Conservation (phyloP, 2,888 invertebrate species). For the Tachina fera region DNA sequence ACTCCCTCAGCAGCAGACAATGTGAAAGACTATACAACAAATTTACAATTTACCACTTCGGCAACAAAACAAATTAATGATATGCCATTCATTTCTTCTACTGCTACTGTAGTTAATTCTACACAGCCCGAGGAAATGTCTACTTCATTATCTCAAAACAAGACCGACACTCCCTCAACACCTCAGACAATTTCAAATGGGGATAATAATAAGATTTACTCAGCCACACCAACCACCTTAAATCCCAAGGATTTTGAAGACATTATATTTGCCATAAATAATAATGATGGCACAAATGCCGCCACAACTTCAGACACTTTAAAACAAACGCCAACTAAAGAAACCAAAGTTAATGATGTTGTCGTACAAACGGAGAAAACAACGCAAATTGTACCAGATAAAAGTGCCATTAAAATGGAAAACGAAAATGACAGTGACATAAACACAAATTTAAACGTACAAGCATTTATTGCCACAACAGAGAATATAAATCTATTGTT, state of each 20-base stretch:
- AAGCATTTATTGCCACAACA: slow-evolving; percentile 36
- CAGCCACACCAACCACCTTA: background rate
- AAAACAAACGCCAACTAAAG: slow-evolving; percentile 28
- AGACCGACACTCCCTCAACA: background rate
- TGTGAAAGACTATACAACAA: background rate
- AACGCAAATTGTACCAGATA: slow-evolving; percentile 39
- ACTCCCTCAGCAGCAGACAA: background rate
- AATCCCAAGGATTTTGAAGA: slow-evolving; percentile 4
- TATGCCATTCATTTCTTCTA: background rate
- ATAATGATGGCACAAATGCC: background rate
- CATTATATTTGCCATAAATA: background rate
- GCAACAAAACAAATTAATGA: background rate
- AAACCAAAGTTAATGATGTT: slow-evolving; percentile 14
- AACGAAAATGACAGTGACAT: slow-evolving; percentile 50
- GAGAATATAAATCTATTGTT: slow-evolving; percentile 57
- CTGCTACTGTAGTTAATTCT: no score
- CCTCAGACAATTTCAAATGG: background rate
- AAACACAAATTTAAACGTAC: background rate
- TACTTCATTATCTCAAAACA: background rate
- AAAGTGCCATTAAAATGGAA: slow-evolving; percentile 28
- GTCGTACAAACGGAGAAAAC: slow-evolving; percentile 22
- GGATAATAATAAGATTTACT: background rate
- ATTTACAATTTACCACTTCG: slow-evolving; percentile 5
- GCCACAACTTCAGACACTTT: background rate
- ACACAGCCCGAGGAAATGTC: background rate